These are phyloP conservation scores for Xyrauchen texanus DNA, from an alignment of 2,113 vertebrate genomes.

Conservation along the genomic window DNA sequence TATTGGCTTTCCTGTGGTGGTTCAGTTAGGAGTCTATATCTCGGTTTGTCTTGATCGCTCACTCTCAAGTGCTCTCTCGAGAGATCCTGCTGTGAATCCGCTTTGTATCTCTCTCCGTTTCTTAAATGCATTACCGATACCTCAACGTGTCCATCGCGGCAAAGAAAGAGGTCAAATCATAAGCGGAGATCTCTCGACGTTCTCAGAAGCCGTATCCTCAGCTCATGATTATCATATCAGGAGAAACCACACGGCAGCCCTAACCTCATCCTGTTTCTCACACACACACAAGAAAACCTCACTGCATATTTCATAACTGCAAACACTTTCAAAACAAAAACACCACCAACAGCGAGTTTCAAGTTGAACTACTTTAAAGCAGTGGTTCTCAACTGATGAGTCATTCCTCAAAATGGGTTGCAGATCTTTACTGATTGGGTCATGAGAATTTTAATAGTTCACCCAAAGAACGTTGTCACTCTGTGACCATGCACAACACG, in stretches of 20 bases:
- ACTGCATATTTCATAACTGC: constrained; percentile 23
- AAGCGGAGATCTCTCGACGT: constrained; percentile 12
- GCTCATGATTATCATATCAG: constrained; percentile 18
- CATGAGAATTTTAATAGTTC: too few relatives aligned
- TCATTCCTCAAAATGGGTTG: too few relatives aligned
- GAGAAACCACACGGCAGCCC: constrained; percentile 35
- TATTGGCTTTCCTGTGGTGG: neutral
- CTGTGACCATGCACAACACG: too few relatives aligned
- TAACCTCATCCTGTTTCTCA: constrained; percentile 54
- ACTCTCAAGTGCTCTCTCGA: neutral
- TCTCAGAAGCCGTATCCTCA: constrained; percentile 25
- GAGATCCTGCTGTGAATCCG: neutral
- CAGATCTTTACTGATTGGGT: too few relatives aligned
- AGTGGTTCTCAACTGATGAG: too few relatives aligned
- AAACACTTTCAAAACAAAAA: constrained; percentile 47
- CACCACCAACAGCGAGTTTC: constrained; percentile 30
- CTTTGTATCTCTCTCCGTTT: neutral
- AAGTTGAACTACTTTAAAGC: neutral
- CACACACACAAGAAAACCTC: constrained; percentile 24
- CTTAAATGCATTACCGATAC: constrained; percentile 13
- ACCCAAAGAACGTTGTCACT: too few relatives aligned
- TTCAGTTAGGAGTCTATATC: neutral
- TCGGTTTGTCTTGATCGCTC: neutral
- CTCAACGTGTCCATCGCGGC: neutral
- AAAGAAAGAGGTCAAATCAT: neutral